Base-by-base conservation (phyloP, 2,113 vertebrate species). In the Lamprotornis superbus region DNA sequence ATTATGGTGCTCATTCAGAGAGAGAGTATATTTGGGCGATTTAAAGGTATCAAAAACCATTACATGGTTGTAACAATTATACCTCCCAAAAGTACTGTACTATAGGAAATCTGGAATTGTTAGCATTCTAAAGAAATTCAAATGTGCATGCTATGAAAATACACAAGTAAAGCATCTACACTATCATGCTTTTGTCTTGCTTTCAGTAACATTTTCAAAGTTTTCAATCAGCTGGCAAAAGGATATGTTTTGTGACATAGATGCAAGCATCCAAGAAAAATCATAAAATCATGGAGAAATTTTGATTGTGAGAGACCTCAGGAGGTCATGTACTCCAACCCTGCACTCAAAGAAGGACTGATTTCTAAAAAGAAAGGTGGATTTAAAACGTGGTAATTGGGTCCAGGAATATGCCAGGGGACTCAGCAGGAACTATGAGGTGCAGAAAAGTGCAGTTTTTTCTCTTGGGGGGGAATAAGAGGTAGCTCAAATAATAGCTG, bases 11-110 rank as follows among this genome's bases (percentile, higher is more conserved):
- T 83, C 5, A 16, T 63, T 75, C 35, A 60, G 44, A 55, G 11
- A 59, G 8, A 12, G 8, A 47, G 23, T n/a, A 20, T 55, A 30
- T 84, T 68, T 81, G 52, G 14, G 20, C 49, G 63, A 67, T 59
- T 76, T 67, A 76, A 79, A 63, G 9, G 10, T 37, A 76, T 71
- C 37, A 89, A 80, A 75, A 3, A 1, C 0, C 14, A 55, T 64
- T 55, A 55, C 3, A 8, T 15, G 1, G 9, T 50, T 69, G 3
- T 46, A 64, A 42, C 59, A 73, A 64, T 68, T 71, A 33, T 35
- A 14, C 3, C 4, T 7, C 7, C 0, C 7, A 18, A 35, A 83
- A n/a, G 1, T 59, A 63, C 37, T 83, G 15, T 11, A 20, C 35
- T 49, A 4, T 10, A 74, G 49, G 20, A 87, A 87, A 80, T 73